Conservation (phyloP, 1,140 invertebrate genomes). For the Panagrolaimus sp. region DNA sequence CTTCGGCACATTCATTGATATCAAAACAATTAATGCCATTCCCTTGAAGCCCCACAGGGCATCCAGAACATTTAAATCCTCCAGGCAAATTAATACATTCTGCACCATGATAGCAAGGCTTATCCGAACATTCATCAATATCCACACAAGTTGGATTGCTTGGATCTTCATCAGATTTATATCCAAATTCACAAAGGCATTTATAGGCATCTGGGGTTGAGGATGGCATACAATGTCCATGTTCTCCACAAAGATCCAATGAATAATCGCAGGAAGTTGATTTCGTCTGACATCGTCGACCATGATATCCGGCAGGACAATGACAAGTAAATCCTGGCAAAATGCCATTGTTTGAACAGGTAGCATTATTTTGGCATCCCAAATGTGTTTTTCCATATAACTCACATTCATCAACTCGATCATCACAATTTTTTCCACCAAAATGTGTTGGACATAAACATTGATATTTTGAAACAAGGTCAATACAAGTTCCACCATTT, state of each 20-base stretch:
- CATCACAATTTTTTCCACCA: conserved; percentile 49
- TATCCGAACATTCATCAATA: conserved; percentile 50
- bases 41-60: conserved; percentile 47
- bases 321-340: conserved; percentile 40
- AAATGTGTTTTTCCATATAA: conserved; percentile 59
- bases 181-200: conserved; percentile 56
- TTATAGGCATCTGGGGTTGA: conserved; percentile 30
- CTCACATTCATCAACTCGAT: conserved; percentile 50
- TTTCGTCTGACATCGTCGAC: conserved; percentile 44
- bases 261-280: conserved; percentile 35
- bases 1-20: conserved; percentile 49
- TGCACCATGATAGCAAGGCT: conserved; percentile 53
- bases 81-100: conserved; percentile 54
- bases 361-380: conserved; percentile 61
- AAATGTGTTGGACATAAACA: conserved; percentile 76
- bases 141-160: conserved; percentile 52
- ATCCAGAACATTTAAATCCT: conserved; percentile 46
- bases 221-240: conserved; percentile 52
- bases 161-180: conserved; percentile 37
- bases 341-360: conserved; percentile 60
- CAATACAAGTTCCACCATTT: conserved; percentile 64
- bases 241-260: conserved; percentile 47
- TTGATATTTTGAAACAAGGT: conserved; percentile 61
- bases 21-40: conserved; percentile 52
- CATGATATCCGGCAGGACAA: conserved; percentile 50